Evolutionary conservation across 53 echinoderm and acorn worm genomes (phyloP).

Genomic region (Holothuria leucospilota): DNA sequence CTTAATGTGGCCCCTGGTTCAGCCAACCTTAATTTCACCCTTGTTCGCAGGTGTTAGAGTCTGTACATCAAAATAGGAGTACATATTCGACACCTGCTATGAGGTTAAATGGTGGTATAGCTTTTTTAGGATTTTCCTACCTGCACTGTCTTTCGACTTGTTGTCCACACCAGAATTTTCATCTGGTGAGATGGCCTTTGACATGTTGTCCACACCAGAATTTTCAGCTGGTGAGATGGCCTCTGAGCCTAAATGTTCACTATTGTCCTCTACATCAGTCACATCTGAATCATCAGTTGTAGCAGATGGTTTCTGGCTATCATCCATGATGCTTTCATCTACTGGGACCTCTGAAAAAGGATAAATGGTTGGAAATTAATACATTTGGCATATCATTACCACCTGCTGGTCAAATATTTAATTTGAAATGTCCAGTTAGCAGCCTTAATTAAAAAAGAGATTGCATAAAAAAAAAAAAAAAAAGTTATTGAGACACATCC

Average conservation of each 20-base stretch:
- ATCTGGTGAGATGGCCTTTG: not conserved
- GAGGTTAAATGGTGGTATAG: too few relatives aligned
- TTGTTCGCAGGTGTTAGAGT: too few relatives aligned
- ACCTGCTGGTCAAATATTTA: too few relatives aligned
- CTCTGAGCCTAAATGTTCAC: not conserved
- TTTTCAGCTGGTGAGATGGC: not conserved
- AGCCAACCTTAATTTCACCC: too few relatives aligned
- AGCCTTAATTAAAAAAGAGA: not conserved
- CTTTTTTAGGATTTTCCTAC: conserved; percentile 1
- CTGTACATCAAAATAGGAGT: too few relatives aligned
- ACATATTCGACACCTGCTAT: too few relatives aligned
- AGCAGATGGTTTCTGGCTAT: not conserved
- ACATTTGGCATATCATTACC: not conserved
- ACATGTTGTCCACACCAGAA: not conserved
- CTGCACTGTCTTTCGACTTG: not conserved
- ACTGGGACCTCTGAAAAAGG: conserved; percentile 8
- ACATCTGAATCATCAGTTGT: not conserved
- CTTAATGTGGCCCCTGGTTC: too few relatives aligned
- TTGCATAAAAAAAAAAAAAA: too few relatives aligned
- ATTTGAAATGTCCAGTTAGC: not conserved
- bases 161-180: not conserved
- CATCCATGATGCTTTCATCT: not conserved
- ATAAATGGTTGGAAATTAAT: not conserved
- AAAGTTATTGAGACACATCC: too few relatives aligned
- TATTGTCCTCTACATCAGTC: too few relatives aligned